Conservation (phyloP, 2,113 vertebrate genomes). For the Apeltes quadracus region DNA sequence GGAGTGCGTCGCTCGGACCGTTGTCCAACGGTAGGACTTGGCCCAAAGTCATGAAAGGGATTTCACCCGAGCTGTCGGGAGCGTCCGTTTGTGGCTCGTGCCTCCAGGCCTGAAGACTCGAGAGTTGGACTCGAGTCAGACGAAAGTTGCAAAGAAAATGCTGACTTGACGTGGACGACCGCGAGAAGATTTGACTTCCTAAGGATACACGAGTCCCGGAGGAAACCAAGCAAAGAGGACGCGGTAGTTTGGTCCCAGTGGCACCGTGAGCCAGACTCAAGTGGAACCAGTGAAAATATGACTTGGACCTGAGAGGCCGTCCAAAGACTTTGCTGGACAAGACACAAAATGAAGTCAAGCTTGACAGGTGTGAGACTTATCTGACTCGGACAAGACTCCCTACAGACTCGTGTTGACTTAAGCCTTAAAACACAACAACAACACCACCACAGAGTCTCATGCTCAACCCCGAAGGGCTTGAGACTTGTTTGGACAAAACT, state of each 20-base stretch:
- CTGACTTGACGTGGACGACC: not conserved
- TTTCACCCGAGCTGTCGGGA: not conserved
- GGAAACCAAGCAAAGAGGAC: not conserved
- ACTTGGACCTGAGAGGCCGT: no score
- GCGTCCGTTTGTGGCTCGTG: not conserved
- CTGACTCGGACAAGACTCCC: not conserved
- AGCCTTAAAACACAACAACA: not conserved
- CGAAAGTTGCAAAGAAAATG: not conserved
- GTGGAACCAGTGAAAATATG: not conserved
- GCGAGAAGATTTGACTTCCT: not conserved
- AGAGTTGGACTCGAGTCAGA: not conserved
- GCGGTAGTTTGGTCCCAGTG: not conserved
- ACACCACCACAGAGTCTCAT: not conserved
- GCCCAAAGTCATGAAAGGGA: constrained; percentile 1
- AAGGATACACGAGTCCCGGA: not conserved
- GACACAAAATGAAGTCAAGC: not conserved
- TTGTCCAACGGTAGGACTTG: not conserved
- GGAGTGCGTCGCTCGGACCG: constrained; percentile 8
- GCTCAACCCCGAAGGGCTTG: not conserved
- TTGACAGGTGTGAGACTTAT: not conserved
- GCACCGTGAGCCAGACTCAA: not conserved
- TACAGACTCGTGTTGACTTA: not conserved
- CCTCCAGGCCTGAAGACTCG: not conserved
- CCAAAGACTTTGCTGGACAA: not conserved
- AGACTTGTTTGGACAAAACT: not conserved